Evolutionary conservation across 2,888 invertebrate species (phyloP), one percentile per base, ranked within the genome.

Genomic region (Pasiphila rectangulata): DNA sequence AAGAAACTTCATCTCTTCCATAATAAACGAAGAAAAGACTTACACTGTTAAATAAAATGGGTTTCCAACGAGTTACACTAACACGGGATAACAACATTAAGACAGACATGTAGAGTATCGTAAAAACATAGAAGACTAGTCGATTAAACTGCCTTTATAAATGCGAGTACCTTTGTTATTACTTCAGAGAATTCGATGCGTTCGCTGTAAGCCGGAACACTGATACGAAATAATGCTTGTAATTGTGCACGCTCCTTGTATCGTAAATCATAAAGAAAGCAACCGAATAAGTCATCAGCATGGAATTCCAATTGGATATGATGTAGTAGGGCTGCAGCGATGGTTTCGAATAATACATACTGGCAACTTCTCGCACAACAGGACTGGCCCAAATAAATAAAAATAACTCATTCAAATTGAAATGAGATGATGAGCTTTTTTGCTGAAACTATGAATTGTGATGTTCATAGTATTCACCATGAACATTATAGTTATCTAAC

Each of bases 261-360:
- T 72, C 74, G 74, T 83, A 83, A 84, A 84, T 84, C 79, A 85
- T 79, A 79, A 78, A 74, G 79, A 83, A 83, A 83, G 78, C 75
- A 76, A 72, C 73, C 72, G 70, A 85, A 76, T 80, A 83, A 82
- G 84, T 81, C 70, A 76, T 85, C 81, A 79, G 74, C 72, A 72
- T 76, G 82, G 77, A 84, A 83, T 85, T 79, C 74, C 73, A 71
- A 84, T 81, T 75, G 78, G 69, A 72, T 72, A 77, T 79, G 76
- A 79, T 80, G 77, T 70, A 79, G 77, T 71, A 79, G 81, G 76
- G 70, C 72, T 77, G 78, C 68, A 63, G 68, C 67, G 32, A 61
- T 69, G 72, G 69, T 74, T 75, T 76, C 72, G 63, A 73, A 34
- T 15, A n/a, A n/a, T 4, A n/a, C 12, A 42, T 3, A 39, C 48